phyloP scores from a whole-genome alignment of 2,113 vertebrate species.

The Apodemus speciosus region DNA sequence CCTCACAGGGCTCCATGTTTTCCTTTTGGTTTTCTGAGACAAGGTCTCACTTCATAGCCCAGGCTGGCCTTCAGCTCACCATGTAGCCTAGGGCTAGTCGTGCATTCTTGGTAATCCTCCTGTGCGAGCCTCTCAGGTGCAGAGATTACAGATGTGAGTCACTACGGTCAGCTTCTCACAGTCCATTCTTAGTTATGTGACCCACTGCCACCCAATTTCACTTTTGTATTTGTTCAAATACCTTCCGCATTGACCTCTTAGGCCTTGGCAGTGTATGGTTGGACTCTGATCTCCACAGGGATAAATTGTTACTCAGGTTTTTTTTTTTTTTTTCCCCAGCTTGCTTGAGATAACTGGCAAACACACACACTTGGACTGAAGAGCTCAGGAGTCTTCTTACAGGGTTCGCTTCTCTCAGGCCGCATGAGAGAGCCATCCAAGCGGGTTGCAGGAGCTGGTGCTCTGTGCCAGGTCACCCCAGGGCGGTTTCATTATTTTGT shows the following conservation, averaged over 20 bases:
- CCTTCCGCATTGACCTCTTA: not conserved
- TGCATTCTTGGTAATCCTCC: not conserved
- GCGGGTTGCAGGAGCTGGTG: not conserved
- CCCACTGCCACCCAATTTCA: not conserved
- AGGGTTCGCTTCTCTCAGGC: not conserved
- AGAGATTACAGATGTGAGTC: not conserved
- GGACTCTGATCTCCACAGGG: constrained; percentile 6
- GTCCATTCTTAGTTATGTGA: not conserved
- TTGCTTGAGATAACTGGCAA: constrained; percentile 17
- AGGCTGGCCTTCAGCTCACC: not conserved
- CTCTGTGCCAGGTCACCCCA: constrained; percentile 28
- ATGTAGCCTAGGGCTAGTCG: not conserved
- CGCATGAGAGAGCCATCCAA: not conserved
- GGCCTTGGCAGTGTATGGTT: not conserved
- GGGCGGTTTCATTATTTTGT: constrained; percentile 59
- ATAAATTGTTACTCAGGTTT: not conserved
- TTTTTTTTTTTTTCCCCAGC: not conserved
- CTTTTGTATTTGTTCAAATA: not conserved
- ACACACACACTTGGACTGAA: not conserved
- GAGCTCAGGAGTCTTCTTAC: not conserved
- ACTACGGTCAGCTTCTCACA: no score
- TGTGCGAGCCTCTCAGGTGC: not conserved
- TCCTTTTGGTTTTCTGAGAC: not conserved
- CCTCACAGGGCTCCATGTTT: no score
- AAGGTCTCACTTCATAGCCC: not conserved